Evolutionary conservation across 53 echinoderm and acorn worm species (phyloP), one percentile per base, ranked within the genome.

Genomic region (Holothuria leucospilota): DNA sequence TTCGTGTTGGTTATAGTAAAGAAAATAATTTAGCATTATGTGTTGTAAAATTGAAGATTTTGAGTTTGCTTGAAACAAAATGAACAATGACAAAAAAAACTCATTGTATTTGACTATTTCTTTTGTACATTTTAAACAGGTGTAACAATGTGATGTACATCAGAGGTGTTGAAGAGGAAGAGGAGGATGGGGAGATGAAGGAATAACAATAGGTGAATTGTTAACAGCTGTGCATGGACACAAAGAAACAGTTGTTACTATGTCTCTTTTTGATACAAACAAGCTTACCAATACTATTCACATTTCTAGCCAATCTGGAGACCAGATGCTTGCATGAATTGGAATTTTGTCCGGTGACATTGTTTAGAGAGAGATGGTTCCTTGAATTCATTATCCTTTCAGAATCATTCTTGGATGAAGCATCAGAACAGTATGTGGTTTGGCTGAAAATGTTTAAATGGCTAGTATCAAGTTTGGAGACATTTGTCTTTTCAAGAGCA

Each of bases 111-210:
- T 46, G 46, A 46, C 3, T 46, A 16, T 56, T 56, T 16, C 56
- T 56, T 56, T 56, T 18, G 56, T 56, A 9, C 18, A 1, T 56
- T 56, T 56, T 67, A 0, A 41, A 20, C 65, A 95, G 97, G 85
- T 97, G 97, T 88, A 97, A 97, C 90, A 97, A 97, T 68, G 97
- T 97, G 51, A 91, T 97, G 95, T 97, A 97, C 78, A 87, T 97
- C 27, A 87, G 97, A 81, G 97, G 97, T 20, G 97, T 97, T 13
- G 97, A 97, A 86, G 97, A 97, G 30, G 97, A 97, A 58, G 97
- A 97, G 68, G 97, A 97, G 51, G 97, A 97, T 67, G 97, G 97
- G 0, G 97, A 97, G 78, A 97, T 97, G 97, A 97, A 95, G 64
- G 97, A 97, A 88, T 97, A 92, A 85, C 84, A 89, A 41, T 42